A percentile compares a stretch with the other conserved stretches of the same genome.
Conservation (phyloP, 2,888 invertebrate genomes). For the Nebria salina region DNA sequence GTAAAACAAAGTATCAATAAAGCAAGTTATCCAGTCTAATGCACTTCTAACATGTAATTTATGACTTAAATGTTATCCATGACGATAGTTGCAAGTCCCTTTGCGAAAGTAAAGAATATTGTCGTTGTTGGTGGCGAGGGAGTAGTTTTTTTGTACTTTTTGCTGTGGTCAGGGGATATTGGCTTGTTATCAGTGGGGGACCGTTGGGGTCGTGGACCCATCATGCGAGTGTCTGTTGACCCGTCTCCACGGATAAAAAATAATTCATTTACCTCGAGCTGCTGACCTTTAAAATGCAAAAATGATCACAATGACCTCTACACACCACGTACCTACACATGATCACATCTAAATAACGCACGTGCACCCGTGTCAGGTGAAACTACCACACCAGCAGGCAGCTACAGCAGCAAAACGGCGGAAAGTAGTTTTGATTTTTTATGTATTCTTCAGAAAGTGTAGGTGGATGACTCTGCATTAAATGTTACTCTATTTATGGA, state of each 20-base stretch:
- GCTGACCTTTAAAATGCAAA: slow-evolving; percentile 61
- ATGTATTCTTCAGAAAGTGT: neutral
- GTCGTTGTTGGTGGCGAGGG: neutral
- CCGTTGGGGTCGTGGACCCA: slow-evolving; percentile 4
- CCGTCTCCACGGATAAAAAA: slow-evolving; percentile 47
- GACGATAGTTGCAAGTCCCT: neutral
- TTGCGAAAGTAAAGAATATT: neutral
- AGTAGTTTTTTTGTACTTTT: neutral
- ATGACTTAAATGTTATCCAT: neutral
- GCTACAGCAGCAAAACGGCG: neutral
- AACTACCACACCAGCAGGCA: neutral
- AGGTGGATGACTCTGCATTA: neutral
- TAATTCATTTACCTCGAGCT: slow-evolving; percentile 59
- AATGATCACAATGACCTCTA: slow-evolving; percentile 59
- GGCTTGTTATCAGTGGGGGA: neutral
- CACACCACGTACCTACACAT: slow-evolving; percentile 37
- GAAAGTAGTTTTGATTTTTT: slow-evolving; percentile 16
- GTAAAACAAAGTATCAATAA: no score
- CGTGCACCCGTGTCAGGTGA: slow-evolving; percentile 24
- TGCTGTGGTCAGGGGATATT: neutral
- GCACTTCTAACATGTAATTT: neutral
- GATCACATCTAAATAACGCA: slow-evolving; percentile 18
- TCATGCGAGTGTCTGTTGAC: slow-evolving; percentile 37
- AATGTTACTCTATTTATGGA: neutral
- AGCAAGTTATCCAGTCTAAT: no score